Base-by-base conservation (phyloP, 2,797 vertebrate species). In the Todus mexicanus region DNA sequence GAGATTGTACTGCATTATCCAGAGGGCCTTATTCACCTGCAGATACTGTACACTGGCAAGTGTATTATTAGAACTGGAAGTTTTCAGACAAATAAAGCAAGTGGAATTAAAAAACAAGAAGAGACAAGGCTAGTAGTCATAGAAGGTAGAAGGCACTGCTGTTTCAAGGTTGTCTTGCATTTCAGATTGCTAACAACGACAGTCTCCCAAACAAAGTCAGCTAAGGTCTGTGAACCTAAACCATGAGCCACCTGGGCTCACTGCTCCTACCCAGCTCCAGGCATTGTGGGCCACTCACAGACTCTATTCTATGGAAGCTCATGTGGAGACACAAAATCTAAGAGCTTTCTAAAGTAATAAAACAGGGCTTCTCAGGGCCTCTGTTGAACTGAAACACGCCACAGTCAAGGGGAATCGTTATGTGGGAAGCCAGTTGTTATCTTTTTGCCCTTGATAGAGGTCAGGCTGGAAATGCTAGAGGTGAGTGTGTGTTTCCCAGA, bases 391-490 rank as follows among this genome's bases (percentile, higher is more conserved):
- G 38, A 45, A 68, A 19, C 53, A 20, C 6, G 4, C 26, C 2
- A 4, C 64, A 65, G 53, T 26, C 15, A 1, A 2, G 33, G 81
- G 84, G 23, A 92, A 74, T 40, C 37, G 2, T 6, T 5, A 7
- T 3, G 29, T 6, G 47, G 31, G 61, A 42, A 63, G 33, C 29
- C 25, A 53, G n/a, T 9, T 66, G 60, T 50, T 56, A n/a, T 20
- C 50, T 23, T 31, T 53, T 56, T 73, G 87, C 68, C 79, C 92
- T 93, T 93, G 82, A 48, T 56, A 89, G 92, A 87, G 65, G 72
- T 83, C 57, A 75, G 15, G 21, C 35, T 85, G 90, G 61, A 59
- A 85, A 53, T 5, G 40, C 84, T 81, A 37, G 73, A 76, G 89
- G 51, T 72, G 42, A 81, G 66, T 0, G 0, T 42, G 51, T 35